Conservation (phyloP, 2,797 vertebrate species). For the Tragelaphus oryx region DNA sequence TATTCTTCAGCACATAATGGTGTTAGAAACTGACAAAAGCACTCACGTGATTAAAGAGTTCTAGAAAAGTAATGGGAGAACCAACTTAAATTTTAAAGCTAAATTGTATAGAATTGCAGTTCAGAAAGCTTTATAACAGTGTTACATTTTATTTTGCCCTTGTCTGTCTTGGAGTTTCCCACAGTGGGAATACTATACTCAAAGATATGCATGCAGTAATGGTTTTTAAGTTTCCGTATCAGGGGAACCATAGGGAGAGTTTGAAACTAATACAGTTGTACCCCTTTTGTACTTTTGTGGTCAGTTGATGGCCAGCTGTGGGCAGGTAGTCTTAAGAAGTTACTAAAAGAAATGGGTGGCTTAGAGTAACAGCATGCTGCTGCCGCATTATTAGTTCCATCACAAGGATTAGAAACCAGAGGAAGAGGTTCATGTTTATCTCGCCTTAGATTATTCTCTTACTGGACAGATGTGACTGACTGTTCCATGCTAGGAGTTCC, state of each 20-base stretch:
- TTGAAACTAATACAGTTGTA: not conserved
- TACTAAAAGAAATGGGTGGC: not conserved
- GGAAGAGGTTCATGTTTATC: fast-evolving
- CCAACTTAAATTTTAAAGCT: not conserved
- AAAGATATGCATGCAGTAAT: not conserved
- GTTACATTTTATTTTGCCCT: not conserved
- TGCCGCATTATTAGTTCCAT: not conserved
- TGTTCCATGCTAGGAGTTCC: not conserved
- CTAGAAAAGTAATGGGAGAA: not conserved
- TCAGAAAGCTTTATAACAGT: not conserved
- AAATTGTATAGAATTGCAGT: not conserved
- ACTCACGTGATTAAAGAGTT: not conserved
- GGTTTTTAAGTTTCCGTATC: not conserved
- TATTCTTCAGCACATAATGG: not conserved
- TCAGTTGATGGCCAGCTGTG: not conserved
- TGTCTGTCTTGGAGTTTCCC: not conserved
- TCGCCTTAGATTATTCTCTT: not conserved
- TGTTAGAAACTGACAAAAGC: not conserved
- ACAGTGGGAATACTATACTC: not conserved
- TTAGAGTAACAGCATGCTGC: too few relatives aligned
- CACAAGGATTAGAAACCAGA: not conserved
- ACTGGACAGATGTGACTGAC: not conserved
- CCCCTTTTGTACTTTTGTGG: not conserved
- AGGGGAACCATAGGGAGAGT: not conserved
- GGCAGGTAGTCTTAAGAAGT: too few relatives aligned